Percentiles rank a stretch among this genome's conserved stretches.
These are phyloP conservation scores for Prosapia bicincta DNA, from an alignment of 2,888 invertebrate species.

Conservation along the genomic window DNA sequence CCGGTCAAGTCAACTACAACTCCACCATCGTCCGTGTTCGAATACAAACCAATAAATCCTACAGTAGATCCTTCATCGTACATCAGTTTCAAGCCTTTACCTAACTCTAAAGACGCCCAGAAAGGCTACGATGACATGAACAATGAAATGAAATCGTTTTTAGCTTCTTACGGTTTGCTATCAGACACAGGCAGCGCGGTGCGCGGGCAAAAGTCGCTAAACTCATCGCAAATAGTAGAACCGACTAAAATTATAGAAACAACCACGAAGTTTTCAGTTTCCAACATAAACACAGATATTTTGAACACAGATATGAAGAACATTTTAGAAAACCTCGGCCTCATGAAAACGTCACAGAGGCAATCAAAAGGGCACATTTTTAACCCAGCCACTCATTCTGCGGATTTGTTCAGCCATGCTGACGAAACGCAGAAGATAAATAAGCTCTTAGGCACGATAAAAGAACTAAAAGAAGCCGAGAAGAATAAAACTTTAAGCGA, in stretches of 20 bases:
- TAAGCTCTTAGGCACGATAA: constrained; percentile 44
- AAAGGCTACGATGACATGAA: constrained; percentile 40
- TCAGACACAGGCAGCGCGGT: constrained; percentile 15
- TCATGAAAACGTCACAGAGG: constrained; percentile 39
- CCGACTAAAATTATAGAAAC: neutral
- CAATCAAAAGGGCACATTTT: constrained; percentile 44
- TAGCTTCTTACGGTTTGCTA: constrained; percentile 48
- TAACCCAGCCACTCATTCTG: constrained; percentile 45
- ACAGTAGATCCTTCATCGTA: constrained; percentile 45
- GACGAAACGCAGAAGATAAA: constrained; percentile 49
- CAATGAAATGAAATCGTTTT: constrained; percentile 48
- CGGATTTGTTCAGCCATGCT: constrained; percentile 40
- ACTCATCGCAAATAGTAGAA: neutral
- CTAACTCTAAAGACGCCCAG: constrained; percentile 32
- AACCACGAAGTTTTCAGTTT: constrained; percentile 10
- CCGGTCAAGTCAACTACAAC: constrained; percentile 7
- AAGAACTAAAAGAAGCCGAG: constrained; percentile 35
- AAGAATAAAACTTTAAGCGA: constrained; percentile 23
- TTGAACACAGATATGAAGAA: constrained; percentile 45
- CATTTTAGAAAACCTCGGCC: constrained; percentile 47
- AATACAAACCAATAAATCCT: constrained; percentile 35
- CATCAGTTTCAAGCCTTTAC: constrained; percentile 48
- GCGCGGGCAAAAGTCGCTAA: constrained; percentile 10
- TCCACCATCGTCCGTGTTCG: constrained; percentile 11
- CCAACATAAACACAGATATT: constrained; percentile 35